Evolutionary conservation across 2,113 vertebrate genomes (phyloP), one percentile per base, ranked within the genome.

Genomic region (Orthonyx spaldingii): DNA sequence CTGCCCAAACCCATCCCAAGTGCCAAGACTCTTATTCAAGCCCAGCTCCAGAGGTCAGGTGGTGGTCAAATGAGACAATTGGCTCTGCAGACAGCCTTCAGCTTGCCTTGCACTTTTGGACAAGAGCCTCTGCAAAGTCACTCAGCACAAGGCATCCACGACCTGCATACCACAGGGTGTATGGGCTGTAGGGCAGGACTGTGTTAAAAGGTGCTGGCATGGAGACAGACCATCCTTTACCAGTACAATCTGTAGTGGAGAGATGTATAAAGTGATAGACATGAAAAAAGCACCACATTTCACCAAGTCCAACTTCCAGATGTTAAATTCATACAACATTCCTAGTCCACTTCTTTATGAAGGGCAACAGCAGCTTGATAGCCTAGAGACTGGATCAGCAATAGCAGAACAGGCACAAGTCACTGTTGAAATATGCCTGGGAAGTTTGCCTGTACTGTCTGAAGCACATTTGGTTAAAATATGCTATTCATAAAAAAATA

Each of bases 401-500:
- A 47, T 6, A 81, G 47, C 52, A 53, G 46, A 85, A 63, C 37
- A 70, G 27, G 39, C 64, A 60, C 91, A 59, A 90, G 35, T 42
- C 44, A 52, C 61, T 77, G 56, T 8, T 87, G 55, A 86, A 83
- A 57, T 41, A 70, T 18, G 50, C 71, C 50, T 72, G 84, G 88
- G 59, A 92, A 93, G 60, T 63, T 65, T 46, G 63, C 46, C 79
- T 92, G 5, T 28, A 26, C 28, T 49, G 42, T 49, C 56, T 66
- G 57, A 93, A 94, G 64, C 56, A 79, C 41, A 88, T 81, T 86
- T 77, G 59, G 75, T 85, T 86, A 63, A 94, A 93, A 79, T 35
- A 63, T 1, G 22, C 28, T 72, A 52, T 60, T 94, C 53, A 49
- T 86, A 61, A 84, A 83, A 90, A 90, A 72, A 79, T 33, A 61